Evolutionary conservation across 2,888 invertebrate species (phyloP).

Genomic region (Acanthoscelides obtectus): DNA sequence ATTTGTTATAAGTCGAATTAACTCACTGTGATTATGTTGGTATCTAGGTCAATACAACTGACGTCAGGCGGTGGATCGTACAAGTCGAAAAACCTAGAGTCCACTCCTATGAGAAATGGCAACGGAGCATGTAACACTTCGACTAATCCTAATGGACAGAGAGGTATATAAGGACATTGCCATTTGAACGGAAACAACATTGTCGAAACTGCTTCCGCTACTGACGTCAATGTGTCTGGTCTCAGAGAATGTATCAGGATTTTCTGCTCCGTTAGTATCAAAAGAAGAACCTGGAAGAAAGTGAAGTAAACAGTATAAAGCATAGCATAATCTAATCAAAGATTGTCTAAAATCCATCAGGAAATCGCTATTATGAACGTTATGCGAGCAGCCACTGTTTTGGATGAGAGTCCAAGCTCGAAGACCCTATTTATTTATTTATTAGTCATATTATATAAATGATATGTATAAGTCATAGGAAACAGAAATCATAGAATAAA

Average conservation of each 20-base stretch:
- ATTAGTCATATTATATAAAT: too few relatives aligned
- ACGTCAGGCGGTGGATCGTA: constrained; percentile 96
- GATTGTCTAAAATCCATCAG: too few relatives aligned
- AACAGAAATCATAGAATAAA: too few relatives aligned
- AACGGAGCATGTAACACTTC: constrained; percentile 95
- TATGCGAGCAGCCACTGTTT: too few relatives aligned
- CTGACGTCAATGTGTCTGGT: constrained; percentile 93
- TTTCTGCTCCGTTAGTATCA: constrained; percentile 95
- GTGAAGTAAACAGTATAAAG: neutral
- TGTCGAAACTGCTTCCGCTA: constrained; percentile 93
- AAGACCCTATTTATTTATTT: too few relatives aligned
- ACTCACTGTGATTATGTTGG: constrained; percentile 86
- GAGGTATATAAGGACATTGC: constrained; percentile 99
- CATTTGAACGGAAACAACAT: constrained; percentile 98
- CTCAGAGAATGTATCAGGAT: constrained; percentile 92
- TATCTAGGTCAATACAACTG: constrained; percentile 96
- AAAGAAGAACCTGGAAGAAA: constrained; percentile 74
- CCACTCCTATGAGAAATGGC: constrained; percentile 96
- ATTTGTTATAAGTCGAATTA: neutral
- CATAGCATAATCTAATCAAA: too few relatives aligned
- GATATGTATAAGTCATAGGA: too few relatives aligned
- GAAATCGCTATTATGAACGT: too few relatives aligned
- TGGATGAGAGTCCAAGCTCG: too few relatives aligned
- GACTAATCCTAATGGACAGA: constrained; percentile 94
- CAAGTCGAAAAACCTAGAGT: constrained; percentile 94